These are phyloP conservation scores for Gryllus longicercus DNA, from an alignment of 2,888 invertebrate genomes.

Conservation along the genomic window DNA sequence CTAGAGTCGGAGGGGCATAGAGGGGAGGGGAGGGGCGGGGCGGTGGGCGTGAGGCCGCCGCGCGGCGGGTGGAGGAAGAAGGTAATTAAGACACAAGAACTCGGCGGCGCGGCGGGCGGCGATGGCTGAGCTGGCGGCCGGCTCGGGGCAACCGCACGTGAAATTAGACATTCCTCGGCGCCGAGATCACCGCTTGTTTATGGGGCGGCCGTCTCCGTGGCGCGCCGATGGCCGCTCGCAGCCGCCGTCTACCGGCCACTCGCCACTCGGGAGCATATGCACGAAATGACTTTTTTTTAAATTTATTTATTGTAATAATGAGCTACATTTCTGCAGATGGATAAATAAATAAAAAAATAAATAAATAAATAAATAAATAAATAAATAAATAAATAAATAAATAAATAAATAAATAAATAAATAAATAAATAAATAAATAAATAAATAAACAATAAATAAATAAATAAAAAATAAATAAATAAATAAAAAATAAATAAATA, in stretches of 20 bases:
- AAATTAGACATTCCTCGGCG: slow-evolving; percentile 1
- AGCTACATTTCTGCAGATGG: too few species aligned
- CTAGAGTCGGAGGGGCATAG: not conserved
- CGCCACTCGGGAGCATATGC: too few species aligned
- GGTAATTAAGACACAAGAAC: slow-evolving; percentile 3
- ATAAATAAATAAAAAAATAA: too few species aligned
- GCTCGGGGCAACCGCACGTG: not conserved
- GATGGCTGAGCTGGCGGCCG: not conserved
- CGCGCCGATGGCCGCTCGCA: not conserved
- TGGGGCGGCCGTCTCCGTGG: not conserved
- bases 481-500: too few species aligned
- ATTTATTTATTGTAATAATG: too few species aligned
- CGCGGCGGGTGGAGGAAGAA: not conserved
- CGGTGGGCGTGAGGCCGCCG: not conserved
- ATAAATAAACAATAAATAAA: too few species aligned
- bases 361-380: too few species aligned
- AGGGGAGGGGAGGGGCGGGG: not conserved
- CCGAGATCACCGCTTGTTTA: slow-evolving; percentile 10
- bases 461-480: too few species aligned
- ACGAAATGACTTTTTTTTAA: too few species aligned
- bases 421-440: too few species aligned
- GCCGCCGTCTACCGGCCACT: not conserved
- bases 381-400: too few species aligned
- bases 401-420: too few species aligned
- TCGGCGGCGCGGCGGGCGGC: not conserved